Percentiles rank a stretch among this genome's conserved stretches.
phyloP scores from a whole-genome alignment of 1,140 invertebrate species.

The Heliothis virescens region DNA sequence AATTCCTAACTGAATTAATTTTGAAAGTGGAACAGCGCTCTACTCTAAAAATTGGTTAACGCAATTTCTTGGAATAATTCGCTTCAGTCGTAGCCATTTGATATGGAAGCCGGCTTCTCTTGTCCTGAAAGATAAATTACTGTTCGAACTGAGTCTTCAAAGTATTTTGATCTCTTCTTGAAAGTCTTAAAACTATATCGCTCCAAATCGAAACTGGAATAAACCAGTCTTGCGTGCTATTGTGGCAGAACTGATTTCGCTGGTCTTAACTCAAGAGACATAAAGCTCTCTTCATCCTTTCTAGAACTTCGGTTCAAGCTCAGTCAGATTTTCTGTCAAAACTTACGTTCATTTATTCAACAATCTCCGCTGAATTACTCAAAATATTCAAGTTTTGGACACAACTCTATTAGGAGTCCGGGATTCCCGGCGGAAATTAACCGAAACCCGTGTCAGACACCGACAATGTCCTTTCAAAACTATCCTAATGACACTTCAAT shows the following conservation, averaged over 20 bases:
- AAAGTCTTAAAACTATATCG: background rate
- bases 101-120: background rate
- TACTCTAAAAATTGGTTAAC: conserved; percentile 30
- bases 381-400: background rate
- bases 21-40: conserved; percentile 51
- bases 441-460: conserved; percentile 69
- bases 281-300: background rate
- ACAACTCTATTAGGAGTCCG: conserved; percentile 65
- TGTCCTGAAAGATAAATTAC: background rate
- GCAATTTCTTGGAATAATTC: conserved; percentile 45
- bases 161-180: background rate
- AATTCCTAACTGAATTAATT: conserved; percentile 56
- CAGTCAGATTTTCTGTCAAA: background rate
- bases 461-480: conserved; percentile 51
- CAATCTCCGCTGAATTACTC: background rate
- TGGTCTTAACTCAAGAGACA: background rate
- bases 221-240: background rate
- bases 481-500: conserved; percentile 42
- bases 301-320: too few species aligned
- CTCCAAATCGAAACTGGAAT: background rate
- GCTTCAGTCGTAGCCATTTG: background rate
- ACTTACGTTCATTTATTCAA: background rate
- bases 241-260: background rate
- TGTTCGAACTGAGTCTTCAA: background rate
- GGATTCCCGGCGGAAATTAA: conserved; percentile 70